A percentile compares a stretch with the other conserved stretches of the same genome.
phyloP scores from a whole-genome alignment of 2,888 invertebrate species.

The Drosophila kuntzei region DNA sequence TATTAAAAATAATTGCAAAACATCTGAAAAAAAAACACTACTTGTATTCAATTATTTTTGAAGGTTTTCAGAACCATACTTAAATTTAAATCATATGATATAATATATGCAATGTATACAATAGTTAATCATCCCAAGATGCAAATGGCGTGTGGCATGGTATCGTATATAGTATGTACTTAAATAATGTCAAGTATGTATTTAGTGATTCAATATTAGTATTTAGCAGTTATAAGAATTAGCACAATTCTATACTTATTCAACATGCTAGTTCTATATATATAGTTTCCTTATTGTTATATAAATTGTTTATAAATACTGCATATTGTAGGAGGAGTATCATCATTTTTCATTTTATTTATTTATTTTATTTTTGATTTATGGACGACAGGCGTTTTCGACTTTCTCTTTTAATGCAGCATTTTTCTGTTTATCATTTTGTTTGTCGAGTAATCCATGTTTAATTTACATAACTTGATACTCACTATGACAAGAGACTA shows the following conservation, averaged over 20 bases:
- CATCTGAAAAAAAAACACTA: constrained; percentile 7
- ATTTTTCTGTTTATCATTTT: constrained; percentile 24
- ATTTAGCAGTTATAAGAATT: constrained; percentile 22
- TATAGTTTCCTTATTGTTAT: constrained; percentile 12
- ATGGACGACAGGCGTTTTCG: constrained; percentile 40
- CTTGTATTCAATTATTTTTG: constrained; percentile 12
- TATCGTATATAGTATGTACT: constrained; percentile 17
- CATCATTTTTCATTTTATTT: constrained; percentile 1
- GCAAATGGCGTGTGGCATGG: not conserved
- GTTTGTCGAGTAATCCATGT: constrained; percentile 20
- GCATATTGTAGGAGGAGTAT: constrained; percentile 19
- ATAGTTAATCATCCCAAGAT: not conserved
- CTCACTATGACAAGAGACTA: constrained; percentile 22
- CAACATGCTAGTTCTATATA: constrained; percentile 27
- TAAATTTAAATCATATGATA: not conserved
- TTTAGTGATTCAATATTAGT: constrained; percentile 31
- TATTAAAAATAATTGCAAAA: constrained; percentile 19
- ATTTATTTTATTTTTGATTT: constrained; percentile 16
- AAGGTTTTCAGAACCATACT: constrained; percentile 7
- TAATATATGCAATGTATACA: constrained; percentile 13
- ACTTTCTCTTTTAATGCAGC: constrained; percentile 1
- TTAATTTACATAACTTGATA: constrained; percentile 50
- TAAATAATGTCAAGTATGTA: constrained; percentile 17
- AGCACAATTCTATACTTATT: constrained; percentile 26
- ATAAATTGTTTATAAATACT: constrained; percentile 18